Evolutionary conservation across 2,113 vertebrate species (phyloP), one percentile per base, ranked within the genome.

Genomic region (Scolopax mira): DNA sequence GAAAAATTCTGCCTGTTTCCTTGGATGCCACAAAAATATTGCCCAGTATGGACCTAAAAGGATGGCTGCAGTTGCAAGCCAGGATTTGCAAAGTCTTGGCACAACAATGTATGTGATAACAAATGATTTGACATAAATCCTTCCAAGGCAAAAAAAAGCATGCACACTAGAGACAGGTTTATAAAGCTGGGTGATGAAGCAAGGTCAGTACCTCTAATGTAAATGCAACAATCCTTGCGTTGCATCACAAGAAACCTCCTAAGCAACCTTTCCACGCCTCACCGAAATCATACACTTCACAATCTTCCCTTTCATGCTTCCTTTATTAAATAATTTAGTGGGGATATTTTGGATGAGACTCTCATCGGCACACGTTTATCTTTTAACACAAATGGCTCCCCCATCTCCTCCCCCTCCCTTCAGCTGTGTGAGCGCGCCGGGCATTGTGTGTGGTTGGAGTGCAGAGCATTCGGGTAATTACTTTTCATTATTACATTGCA

Each of bases 121-220:
- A 90, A 93, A 88, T 60, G 42, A 85, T 96, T 96, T 90, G 85
- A 93, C 79, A 92, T 85, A 94, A 96, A 80, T 51, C 52, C 73
- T 88, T 91, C 46, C 19, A 49, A 92, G 44, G 67, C 46, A 90
- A 90, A 93, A 91, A 54, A 58, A 90, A 25, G 2, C 55, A 39
- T 48, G 30, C 24, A 79, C 42, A 24, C 2, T 52, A 91, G 28
- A 92, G 86, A 88, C 33, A 73, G 65, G 31, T 81, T 94, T 42
- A 67, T 83, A 92, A 96, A 95, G 42, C 52, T 77, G 33, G 77
- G 39, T 79, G 82, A 86, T 83, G 73, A 88, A 84, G 28, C 28
- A 94, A 95, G 77, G 72, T 86, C 85, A 93, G 77, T 86, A 67
- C 18, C 54, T 93, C 61, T 75, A 85, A 78, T 78, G 39, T 74